Base-by-base conservation (phyloP, 2,113 vertebrate genomes). In the Raphicerus campestris region DNA sequence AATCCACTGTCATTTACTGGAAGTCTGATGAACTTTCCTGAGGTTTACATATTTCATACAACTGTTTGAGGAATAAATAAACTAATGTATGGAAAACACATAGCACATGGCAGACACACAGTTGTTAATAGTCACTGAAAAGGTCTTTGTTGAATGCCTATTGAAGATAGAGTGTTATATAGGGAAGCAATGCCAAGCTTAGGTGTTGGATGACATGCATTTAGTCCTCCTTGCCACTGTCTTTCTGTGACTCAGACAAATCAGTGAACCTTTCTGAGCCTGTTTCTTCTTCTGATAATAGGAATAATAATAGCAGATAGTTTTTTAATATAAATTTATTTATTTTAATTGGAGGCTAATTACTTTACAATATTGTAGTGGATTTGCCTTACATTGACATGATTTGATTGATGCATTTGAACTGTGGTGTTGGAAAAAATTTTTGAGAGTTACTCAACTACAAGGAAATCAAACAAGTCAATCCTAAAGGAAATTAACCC, bases 21-120 rank as follows among this genome's bases (percentile, higher is more conserved):
- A 30, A 80, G 42, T 39, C 45, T 55, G 24, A 7, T 17, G 42
- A 1, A 10, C 55, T 89, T 92, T 86, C 32, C 78, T 87, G 32
- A 86, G 30, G 60, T 9, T 39, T 32, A 26, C 6, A 2, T 56
- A 51, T 61, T 91, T 89, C 35, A 24, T 10, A 22, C 15, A 24
- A 26, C 16, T 47, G n/a, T 66, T 42, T 61, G 42, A 96, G 70
- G n/a, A 77, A 2, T 30, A 8, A 77, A 20, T 22, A 30, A 47
- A 30, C 10, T 10, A 39, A 87, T 3, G 2, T 9, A 6, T 17
- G 20, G 75, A 30, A 78, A 66, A 70, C 20, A 45, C 13, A 26
- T 0, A 5, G 55, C 35, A 45, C 5, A 17, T 0, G 35, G 60
- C 35, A 11, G 92, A 30, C 10, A 10, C 13, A 6, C 11, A 3